Percentiles rank a stretch among this genome's conserved stretches.
Evolutionary conservation across 2,797 vertebrate genomes (phyloP).

Genomic region (Gallirallus australis): DNA sequence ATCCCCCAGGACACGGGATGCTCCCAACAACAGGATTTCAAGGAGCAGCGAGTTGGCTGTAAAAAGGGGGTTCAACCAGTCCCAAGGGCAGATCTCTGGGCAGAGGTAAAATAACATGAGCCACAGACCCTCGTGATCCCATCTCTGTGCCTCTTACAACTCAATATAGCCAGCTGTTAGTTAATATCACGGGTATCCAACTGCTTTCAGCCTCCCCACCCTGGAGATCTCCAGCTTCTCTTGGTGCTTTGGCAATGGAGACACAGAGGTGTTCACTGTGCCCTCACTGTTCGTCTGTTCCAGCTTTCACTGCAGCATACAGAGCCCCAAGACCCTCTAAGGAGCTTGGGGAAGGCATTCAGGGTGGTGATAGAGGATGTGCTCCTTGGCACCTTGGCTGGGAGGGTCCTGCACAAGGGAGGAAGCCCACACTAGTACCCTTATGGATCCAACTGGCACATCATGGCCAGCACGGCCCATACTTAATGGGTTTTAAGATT

Average conservation of each 20-base stretch:
- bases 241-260: neutral
- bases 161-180: neutral
- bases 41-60: neutral
- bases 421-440: fast-evolving
- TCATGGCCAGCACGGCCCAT: neutral
- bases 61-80: neutral
- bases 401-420: fast-evolving
- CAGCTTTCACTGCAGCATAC: fast-evolving
- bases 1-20: fast-evolving
- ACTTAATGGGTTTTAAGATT: neutral
- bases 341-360: neutral
- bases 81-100: neutral
- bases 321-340: neutral
- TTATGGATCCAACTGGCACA: fast-evolving
- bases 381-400: fast-evolving
- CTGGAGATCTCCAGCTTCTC: fast-evolving
- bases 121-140: fast-evolving
- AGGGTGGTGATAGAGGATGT: neutral
- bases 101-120: neutral
- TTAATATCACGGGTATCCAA: too few species aligned
- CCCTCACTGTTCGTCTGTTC: fast-evolving
- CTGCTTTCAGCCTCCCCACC: neutral
- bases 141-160: neutral
- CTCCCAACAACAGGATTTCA: neutral
- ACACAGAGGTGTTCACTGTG: neutral